Evolutionary conservation across 1,140 invertebrate species (phyloP), one percentile per base, ranked within the genome.

Genomic region (Cyclargus thomasi): DNA sequence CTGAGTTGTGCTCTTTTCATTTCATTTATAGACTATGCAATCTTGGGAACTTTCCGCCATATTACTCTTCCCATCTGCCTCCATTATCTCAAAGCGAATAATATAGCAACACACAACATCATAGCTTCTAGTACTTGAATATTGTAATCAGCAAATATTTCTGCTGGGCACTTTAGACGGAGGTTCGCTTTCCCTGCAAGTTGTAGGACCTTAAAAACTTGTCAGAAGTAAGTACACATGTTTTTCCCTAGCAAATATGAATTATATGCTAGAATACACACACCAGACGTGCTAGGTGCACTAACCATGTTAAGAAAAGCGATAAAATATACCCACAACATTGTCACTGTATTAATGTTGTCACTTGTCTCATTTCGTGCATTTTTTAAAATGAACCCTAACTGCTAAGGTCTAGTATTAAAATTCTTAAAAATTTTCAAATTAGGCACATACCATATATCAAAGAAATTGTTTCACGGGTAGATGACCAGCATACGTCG

Each of bases 241-340:
- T 21, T 59, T 55, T 55, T 59, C 55, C 18, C 18, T 21, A 21
- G 55, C 14, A 59, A 20, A 59, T 59, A 59, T 20, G 55, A 59
- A 59, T 59, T 59, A 59, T 59, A 20, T 59, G 55, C 55, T 18
- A 11, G 18, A 59, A 59, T 59, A 20, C 55, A 59, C 39, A 47
- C 39, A 47, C 10, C 39, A 47, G 39, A 47, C 39, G 39, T 47
- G 8, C 14, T 47, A 47, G 39, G 39, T 8, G 2, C 39, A 2
- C 11, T 16, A 47, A 47, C 39, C 14, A 47, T 47, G 39, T 3
- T 47, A 16, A 47, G 39, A 47, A 11, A 47, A 29, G 39, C 53
- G 3, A 22, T 67, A 18, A 18, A 21, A 53, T 20, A 10, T 18
- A 1, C 18, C 3, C 17, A 23, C 63, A 64, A 17, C 53, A 64